Base-by-base conservation (phyloP, 2,113 vertebrate genomes). In the Psophia crepitans region DNA sequence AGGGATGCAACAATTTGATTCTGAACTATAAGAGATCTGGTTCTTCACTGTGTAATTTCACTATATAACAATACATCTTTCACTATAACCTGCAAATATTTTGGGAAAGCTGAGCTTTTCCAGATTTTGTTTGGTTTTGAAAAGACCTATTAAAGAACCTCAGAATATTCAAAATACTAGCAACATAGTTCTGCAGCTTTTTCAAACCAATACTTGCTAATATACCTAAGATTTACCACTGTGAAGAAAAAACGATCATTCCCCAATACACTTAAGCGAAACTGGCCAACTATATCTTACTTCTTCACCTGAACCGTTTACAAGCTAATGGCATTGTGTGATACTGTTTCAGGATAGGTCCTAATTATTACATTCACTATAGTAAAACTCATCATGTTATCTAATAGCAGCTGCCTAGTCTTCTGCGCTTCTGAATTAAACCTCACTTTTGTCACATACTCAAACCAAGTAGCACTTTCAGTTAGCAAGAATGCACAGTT, bases 21-120 rank as follows among this genome's bases (percentile, higher is more conserved):
- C 68, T 37, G 46, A 91, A 22, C 14, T 51, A 17, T 27, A 64
- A 70, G 57, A n/a, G 15, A 75, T 60, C 24, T 64, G 23, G 6
- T 18, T 85, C 44, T 83, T 83, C 12, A 33, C 8, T 33, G 21
- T 43, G 5, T 54, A 54, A 32, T 54, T 84, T 32, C 39, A 46
- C 32, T 58, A 14, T 20, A 6, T 35, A 68, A 56, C 0, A 0
- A 44, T 20, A 46, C 5, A 39, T 20, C n/a, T 90, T 80, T 54
- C 24, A 30, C 28, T 41, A 14, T 9, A 61, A 9, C 46, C 13
- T 44, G n/a, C 39, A 92, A 83, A 51, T 88, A 79, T 39, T 89
- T 92, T 11, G 9, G 30, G 39, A 89, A 84, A n/a, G 23, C 4
- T 23, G 13, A 60, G 26, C 4, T 24, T 43, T 46, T 49, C 30